A percentile compares a stretch with the other conserved stretches of the same genome.
phyloP scores from a whole-genome alignment of 2,797 vertebrate genomes.

The Microchirus variegatus region DNA sequence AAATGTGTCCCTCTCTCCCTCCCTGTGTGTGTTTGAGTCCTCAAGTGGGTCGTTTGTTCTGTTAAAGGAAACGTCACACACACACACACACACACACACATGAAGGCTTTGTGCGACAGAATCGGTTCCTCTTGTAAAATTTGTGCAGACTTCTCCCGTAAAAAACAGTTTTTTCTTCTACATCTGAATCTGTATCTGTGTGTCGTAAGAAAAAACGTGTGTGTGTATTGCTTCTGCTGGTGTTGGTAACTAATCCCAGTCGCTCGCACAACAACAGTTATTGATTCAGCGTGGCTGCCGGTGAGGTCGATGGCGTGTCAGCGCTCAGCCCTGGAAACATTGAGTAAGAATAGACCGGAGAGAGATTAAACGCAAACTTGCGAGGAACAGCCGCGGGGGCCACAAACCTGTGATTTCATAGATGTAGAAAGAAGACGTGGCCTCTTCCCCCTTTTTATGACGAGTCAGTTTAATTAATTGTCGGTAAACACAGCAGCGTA shows the following conservation, averaged over 20 bases:
- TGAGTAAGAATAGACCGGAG: constrained; percentile 57
- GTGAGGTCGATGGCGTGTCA: constrained; percentile 35
- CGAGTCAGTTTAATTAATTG: constrained; percentile 12
- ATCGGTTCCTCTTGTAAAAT: constrained; percentile 24
- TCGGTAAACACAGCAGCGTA: too few species aligned
- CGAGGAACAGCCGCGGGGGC: constrained; percentile 41
- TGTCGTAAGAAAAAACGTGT: not conserved
- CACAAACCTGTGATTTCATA: constrained; percentile 18
- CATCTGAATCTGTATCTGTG: not conserved
- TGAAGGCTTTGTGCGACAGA: constrained; percentile 10
- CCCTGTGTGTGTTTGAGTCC: not conserved
- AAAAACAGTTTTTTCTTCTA: not conserved
- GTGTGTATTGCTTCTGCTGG: not conserved
- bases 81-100: constrained; percentile 27
- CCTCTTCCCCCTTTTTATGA: not conserved
- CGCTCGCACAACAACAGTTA: constrained; percentile 18
- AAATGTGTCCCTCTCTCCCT: constrained; percentile 1
- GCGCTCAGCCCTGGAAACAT: constrained; percentile 56
- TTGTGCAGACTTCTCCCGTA: not conserved
- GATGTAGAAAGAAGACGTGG: constrained; percentile 16
- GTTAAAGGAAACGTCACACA: constrained; percentile 23
- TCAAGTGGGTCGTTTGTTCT: constrained; percentile 16
- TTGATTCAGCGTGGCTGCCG: constrained; percentile 48
- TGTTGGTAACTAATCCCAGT: constrained; percentile 20
- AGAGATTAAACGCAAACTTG: constrained; percentile 64